phyloP scores from a whole-genome alignment of 2,113 vertebrate species.

The Rhynchopsitta pachyrhyncha region DNA sequence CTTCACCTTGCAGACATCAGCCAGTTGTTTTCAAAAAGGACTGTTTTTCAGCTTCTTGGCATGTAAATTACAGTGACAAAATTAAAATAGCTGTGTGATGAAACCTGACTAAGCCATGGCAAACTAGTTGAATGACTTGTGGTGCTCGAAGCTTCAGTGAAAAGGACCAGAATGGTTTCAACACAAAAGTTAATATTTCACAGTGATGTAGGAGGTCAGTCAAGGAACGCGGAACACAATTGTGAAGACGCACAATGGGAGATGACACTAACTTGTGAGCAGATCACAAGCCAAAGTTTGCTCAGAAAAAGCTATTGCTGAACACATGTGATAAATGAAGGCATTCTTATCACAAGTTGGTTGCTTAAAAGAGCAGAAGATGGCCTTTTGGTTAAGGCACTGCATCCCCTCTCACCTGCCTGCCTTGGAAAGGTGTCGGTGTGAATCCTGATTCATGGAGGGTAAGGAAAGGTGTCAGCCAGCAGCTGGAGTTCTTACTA shows the following conservation, averaged over 20 bases:
- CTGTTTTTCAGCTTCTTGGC: neutral
- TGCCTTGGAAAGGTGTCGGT: neutral
- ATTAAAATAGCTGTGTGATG: neutral
- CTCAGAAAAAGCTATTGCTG: neutral
- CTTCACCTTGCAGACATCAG: conserved; percentile 24
- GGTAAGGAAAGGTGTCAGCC: neutral
- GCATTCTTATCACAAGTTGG: neutral
- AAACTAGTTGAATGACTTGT: neutral
- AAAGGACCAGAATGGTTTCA: neutral
- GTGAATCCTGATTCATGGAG: neutral
- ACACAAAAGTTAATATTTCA: neutral
- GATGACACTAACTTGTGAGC: neutral
- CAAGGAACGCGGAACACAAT: neutral
- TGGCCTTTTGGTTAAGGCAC: neutral
- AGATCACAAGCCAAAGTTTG: neutral
- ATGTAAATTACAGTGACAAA: neutral
- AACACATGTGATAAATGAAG: neutral
- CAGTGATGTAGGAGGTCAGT: neutral
- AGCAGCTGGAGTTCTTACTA: neutral
- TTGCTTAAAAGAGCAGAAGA: neutral
- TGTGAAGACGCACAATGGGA: neutral
- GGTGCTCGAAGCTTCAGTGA: neutral
- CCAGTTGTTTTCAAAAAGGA: neutral
- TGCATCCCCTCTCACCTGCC: neutral
- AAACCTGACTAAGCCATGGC: neutral